Base-by-base conservation (phyloP, 2,113 vertebrate genomes). In the Paradisaea rubra region DNA sequence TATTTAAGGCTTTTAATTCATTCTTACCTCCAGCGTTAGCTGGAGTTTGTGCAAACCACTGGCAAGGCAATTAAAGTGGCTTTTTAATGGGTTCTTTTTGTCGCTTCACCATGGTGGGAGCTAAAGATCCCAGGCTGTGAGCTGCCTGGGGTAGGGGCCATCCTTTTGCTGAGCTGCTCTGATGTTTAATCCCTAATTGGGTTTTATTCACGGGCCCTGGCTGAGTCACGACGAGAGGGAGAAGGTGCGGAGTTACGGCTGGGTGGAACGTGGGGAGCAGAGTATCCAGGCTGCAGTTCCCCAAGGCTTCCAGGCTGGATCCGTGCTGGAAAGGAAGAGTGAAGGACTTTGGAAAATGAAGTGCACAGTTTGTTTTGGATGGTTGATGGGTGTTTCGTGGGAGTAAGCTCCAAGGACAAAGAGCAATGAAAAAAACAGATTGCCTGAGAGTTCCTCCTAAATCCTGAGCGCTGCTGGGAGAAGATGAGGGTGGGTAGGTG, bases 61-160 rank as follows among this genome's bases (percentile, higher is more conserved):
- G 74, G 56, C 61, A 50, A 71, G 74, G 88, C 74, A 85, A 81
- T 89, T 90, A 71, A 76, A 65, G 53, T 13, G 71, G 10, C 41
- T 90, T 90, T 82, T 85, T 89, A 82, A 72, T 59, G 91, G 50
- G 44, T 60, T 94, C 35, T 85, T 94, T 93, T 86, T 82, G 71
- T 91, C 3, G 0, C 39, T 86, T 66, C 70, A 20, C 49, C 50
- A 1, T 10, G 39, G 69, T 54, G 66, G 71, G 52, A 91, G 77
- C 77, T 84, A 4, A 69, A 65, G 81, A 86, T 70, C 28, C 59
- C 84, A 45, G 72, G 41, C 83, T 89, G 72, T 66, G 91, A 92
- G 68, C 81, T 87, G 81, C 56, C 70, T 65, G 69, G 54, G 57
- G 72, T 57, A 27, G 81, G 35, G 81, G 5, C 77, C 81, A 25